These are phyloP conservation scores for Vireo altiloquus DNA, from an alignment of 2,113 vertebrate genomes.

Conservation along the genomic window DNA sequence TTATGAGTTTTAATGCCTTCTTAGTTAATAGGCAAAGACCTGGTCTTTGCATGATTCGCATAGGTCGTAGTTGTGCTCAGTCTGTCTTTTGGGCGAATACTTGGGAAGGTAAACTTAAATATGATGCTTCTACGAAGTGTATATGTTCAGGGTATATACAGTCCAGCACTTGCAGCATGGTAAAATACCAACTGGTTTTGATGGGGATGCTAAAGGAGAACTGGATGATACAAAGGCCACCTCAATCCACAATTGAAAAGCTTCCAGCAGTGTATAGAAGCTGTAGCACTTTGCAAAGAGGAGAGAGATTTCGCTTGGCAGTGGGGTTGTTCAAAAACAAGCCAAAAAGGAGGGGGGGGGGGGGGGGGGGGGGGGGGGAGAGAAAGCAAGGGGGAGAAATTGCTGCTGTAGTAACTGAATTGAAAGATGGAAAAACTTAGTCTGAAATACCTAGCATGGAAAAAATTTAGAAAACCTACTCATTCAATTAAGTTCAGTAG, in stretches of 20 bases:
- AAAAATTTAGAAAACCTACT: not conserved
- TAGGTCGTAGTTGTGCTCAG: not conserved
- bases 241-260: not conserved
- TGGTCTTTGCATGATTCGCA: fast-evolving
- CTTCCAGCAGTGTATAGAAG: not conserved
- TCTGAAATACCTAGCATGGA: not conserved
- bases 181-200: not conserved
- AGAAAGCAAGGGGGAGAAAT: not conserved
- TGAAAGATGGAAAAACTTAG: not conserved
- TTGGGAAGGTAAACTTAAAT: not conserved
- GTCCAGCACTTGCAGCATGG: not conserved
- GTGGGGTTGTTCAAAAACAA: not conserved
- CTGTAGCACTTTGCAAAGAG: not conserved
- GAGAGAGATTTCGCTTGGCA: not conserved
- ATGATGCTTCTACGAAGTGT: not conserved
- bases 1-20: not conserved
- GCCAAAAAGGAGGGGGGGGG: fast-evolving
- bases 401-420: not conserved
- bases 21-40: not conserved
- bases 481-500: not conserved
- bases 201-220: not conserved
- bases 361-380: not conserved
- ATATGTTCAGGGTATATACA: not conserved
- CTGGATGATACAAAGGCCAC: not conserved
- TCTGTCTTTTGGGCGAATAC: not conserved